phyloP scores from a whole-genome alignment of 2,797 vertebrate species.

The Prionace glauca region DNA sequence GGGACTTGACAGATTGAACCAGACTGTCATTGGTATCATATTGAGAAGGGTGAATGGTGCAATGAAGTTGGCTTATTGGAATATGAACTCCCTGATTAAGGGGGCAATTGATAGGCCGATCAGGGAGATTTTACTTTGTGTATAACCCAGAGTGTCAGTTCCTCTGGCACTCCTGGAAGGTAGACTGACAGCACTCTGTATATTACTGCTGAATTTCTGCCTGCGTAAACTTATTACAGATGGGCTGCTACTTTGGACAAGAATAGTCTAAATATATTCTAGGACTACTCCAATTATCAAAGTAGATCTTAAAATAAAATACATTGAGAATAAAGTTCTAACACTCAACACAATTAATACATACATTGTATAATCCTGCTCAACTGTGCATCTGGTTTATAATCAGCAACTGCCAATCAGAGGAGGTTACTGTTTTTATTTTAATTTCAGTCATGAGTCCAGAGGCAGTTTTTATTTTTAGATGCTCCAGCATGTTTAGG shows the following conservation, averaged over 20 bases:
- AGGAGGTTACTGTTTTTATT: background rate
- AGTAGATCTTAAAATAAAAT: background rate
- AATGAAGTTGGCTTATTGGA: no score
- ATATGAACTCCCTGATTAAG: no score
- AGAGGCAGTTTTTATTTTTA: background rate
- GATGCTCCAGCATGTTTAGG: background rate
- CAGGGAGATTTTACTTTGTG: no score
- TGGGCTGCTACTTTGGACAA: background rate
- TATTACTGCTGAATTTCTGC: no score
- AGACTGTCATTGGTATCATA: background rate
- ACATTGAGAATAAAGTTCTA: background rate
- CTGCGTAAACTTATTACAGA: no score
- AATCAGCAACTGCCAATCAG: background rate
- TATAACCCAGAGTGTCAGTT: no score
- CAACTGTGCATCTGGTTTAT: background rate
- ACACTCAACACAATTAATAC: background rate
- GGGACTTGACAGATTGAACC: background rate
- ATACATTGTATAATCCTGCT: background rate
- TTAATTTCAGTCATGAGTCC: background rate
- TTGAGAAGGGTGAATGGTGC: background rate
- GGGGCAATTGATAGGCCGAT: no score
- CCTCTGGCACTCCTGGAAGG: no score
- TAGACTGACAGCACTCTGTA: no score
- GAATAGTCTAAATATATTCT: background rate
- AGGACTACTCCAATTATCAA: background rate